These are phyloP conservation scores for Saccopteryx leptura DNA, from an alignment of 2,113 vertebrate species.

Conservation along the genomic window DNA sequence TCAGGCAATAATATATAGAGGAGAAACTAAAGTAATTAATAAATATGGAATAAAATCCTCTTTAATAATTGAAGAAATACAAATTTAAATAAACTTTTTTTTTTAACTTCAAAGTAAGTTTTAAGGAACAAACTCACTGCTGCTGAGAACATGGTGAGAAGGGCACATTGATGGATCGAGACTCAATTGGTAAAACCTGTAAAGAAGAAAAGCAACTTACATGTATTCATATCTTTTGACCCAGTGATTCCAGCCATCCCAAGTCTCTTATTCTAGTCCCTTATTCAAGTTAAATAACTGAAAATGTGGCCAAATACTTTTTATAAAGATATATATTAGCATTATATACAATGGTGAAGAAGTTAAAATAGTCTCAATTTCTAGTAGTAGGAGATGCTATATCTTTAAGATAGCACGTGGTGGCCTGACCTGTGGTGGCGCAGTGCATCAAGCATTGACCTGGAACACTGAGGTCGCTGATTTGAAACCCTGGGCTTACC, in stretches of 20 bases:
- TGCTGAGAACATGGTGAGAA: not conserved
- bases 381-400: not conserved
- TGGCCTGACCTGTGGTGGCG: no score
- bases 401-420: not conserved
- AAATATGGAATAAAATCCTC: not conserved
- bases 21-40: slow-evolving; percentile 7
- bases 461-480: no score
- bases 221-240: not conserved
- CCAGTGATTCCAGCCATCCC: not conserved
- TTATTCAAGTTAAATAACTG: not conserved
- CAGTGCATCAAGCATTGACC: no score
- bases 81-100: not conserved
- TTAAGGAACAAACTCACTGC: not conserved
- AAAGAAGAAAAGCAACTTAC: not conserved
- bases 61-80: not conserved
- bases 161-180: not conserved
- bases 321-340: not conserved
- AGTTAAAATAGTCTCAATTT: not conserved
- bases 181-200: not conserved
- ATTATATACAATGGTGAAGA: not conserved
- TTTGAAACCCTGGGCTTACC: no score
- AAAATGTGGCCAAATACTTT: not conserved
- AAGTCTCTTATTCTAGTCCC: not conserved
- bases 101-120: not conserved
- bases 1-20: not conserved